These are phyloP conservation scores for Trichonephila clavipes DNA, from an alignment of 1,140 invertebrate species.

Conservation along the genomic window DNA sequence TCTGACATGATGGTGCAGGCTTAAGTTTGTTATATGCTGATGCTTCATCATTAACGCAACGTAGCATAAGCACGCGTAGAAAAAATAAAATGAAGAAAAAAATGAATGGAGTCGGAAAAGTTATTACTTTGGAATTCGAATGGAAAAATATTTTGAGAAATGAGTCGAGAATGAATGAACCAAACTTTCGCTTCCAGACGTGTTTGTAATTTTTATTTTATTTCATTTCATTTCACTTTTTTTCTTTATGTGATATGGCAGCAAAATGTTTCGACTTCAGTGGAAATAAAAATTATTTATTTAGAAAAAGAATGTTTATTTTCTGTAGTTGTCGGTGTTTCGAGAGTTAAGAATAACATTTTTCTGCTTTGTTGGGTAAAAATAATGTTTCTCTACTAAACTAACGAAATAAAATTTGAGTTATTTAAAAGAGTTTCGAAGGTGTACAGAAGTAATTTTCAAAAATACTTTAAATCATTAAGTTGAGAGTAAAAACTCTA, in stretches of 20 bases:
- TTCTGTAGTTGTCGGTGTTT: too few relatives aligned
- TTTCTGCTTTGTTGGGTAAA: too few relatives aligned
- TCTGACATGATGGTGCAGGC: background rate
- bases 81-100: background rate
- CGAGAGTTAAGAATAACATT: too few relatives aligned
- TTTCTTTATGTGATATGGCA: background rate
- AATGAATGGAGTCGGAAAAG: slow-evolving; percentile 12
- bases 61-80: background rate
- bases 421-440: too few relatives aligned
- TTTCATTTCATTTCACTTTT: background rate
- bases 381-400: too few relatives aligned
- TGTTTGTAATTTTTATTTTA: background rate
- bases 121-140: slow-evolving; percentile 11
- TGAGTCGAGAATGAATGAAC: background rate
- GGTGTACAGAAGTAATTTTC: too few relatives aligned
- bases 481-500: too few relatives aligned
- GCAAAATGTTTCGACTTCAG: background rate
- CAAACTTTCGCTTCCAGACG: background rate
- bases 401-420: too few relatives aligned
- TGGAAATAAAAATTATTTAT: background rate
- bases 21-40: slow-evolving; percentile 42
- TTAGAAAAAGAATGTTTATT: background rate
- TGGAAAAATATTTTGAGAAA: slow-evolving; percentile 32
- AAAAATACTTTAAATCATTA: too few relatives aligned
- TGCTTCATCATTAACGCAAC: slow-evolving; percentile 56